A percentile compares a stretch with the other conserved stretches of the same genome.
Evolutionary conservation across 2,797 vertebrate species (phyloP).

Genomic region (Agapornis canus): DNA sequence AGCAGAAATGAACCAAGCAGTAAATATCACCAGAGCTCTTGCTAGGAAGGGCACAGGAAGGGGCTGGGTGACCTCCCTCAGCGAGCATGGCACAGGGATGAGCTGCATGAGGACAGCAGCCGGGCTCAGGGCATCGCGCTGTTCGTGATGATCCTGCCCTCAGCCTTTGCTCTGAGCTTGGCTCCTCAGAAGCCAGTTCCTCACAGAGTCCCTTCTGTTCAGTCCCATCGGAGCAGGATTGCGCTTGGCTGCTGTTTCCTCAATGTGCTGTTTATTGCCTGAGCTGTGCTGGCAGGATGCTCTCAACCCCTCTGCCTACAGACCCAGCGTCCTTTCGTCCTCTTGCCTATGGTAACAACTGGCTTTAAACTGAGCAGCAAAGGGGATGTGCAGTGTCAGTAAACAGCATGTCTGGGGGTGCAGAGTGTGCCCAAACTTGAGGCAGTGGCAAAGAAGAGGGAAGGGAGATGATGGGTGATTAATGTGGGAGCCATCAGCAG

Average conservation of each 20-base stretch:
- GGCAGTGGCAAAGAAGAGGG: neutral
- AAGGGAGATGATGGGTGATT: neutral
- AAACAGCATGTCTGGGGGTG: neutral
- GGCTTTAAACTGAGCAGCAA: neutral
- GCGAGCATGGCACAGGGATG: accelerated
- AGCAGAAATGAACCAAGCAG: accelerated
- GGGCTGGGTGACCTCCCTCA: neutral
- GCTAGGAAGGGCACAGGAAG: accelerated
- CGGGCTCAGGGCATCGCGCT: accelerated
- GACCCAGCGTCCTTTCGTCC: accelerated
- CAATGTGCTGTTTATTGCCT: accelerated
- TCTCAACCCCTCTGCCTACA: neutral
- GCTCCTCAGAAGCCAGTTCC: neutral
- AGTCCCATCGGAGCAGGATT: accelerated
- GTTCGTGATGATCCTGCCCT: neutral
- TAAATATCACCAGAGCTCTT: accelerated
- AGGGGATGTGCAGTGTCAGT: neutral
- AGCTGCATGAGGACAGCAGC: accelerated
- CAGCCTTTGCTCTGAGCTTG: neutral
- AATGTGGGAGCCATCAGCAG: neutral
- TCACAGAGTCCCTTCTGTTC: accelerated
- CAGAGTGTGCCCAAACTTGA: too few species aligned
- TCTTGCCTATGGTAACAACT: neutral
- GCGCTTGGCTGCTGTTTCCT: accelerated
- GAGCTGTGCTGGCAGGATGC: neutral